Base-by-base conservation (phyloP, 2,888 invertebrate genomes). In the Ophion ellenae region DNA sequence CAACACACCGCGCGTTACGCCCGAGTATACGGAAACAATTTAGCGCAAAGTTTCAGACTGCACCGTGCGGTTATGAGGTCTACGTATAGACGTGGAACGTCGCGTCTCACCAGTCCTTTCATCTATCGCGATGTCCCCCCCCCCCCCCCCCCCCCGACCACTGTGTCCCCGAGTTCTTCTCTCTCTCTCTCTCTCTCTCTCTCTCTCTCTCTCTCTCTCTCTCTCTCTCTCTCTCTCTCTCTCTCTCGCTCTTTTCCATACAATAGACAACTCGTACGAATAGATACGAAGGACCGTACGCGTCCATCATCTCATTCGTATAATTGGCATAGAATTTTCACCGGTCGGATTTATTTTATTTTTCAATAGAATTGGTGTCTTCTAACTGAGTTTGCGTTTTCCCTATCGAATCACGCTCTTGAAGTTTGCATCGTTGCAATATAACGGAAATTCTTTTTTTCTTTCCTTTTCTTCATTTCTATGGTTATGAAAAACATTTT, bases 21-120 rank as follows among this genome's bases (percentile, higher is more conserved):
- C 28, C 71, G 47, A 59, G 71, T 63, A 11, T 47, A 70, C 77
- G 81, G 77, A 81, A 84, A 84, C 77, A 81, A 77, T 81, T 81
- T 74, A 81, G 80, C 63, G 53, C 67, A 73, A 84, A 84, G 66
- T 84, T 84, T 74, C 53, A 63, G 73, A 45, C 45, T 61, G 28
- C 75, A n/a, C 64, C 28, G 6, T 32, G 32, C 36, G 36, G 74
- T 40, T 69, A 45, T 14, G 14, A 53, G 75, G 40, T 69, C 47
- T 17, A 69, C 32, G 3, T 45, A 61, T 57, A 24, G 57, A 73
- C 63, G 63, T n/a, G 63, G 71, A 69, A 70, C 63, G 53, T 57
- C 14, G 24, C 24, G 24, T 24, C 24, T 17, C 36, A 40, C 40
- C 47, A 47, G 3, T 47, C 10, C 28, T 67, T 20, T 36, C 66